These are phyloP conservation scores for Lamellibrachia luymesi DNA, from an alignment of 1,140 invertebrate genomes.

Conservation along the genomic window DNA sequence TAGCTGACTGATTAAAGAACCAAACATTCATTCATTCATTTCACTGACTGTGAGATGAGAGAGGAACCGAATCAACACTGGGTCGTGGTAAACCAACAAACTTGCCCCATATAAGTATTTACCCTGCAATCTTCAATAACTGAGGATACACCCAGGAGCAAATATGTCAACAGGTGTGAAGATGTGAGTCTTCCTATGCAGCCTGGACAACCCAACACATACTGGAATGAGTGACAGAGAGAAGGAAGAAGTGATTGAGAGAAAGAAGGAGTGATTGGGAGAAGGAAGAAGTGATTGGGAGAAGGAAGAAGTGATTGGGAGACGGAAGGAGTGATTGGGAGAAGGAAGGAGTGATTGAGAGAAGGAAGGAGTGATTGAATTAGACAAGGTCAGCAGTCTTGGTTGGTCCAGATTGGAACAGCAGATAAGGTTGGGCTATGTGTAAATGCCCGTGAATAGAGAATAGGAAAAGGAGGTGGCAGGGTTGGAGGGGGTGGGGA, in stretches of 20 bases:
- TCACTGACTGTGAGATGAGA: too few species aligned
- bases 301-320: too few species aligned
- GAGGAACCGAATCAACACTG: too few species aligned
- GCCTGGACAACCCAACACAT: neutral
- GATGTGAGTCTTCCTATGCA: neutral
- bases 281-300: too few species aligned
- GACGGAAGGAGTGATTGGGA: neutral
- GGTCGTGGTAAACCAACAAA: neutral
- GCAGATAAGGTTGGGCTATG: neutral
- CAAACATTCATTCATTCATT: too few species aligned
- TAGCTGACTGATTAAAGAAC: too few species aligned
- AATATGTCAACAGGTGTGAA: neutral
- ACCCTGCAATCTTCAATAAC: too few species aligned
- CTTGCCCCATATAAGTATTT: too few species aligned
- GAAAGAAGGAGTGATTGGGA: too few species aligned
- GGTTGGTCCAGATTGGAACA: neutral
- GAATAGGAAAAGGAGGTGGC: neutral
- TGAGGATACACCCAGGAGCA: neutral
- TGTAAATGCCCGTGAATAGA: neutral
- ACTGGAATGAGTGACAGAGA: neutral
- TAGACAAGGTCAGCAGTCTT: neutral
- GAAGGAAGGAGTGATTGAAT: neutral
- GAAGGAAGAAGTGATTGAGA: neutral
- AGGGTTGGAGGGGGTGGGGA: neutral
- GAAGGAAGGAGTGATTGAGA: too few species aligned